Conservation (phyloP, 2,888 invertebrate genomes). For the Sesia bembeciformis region DNA sequence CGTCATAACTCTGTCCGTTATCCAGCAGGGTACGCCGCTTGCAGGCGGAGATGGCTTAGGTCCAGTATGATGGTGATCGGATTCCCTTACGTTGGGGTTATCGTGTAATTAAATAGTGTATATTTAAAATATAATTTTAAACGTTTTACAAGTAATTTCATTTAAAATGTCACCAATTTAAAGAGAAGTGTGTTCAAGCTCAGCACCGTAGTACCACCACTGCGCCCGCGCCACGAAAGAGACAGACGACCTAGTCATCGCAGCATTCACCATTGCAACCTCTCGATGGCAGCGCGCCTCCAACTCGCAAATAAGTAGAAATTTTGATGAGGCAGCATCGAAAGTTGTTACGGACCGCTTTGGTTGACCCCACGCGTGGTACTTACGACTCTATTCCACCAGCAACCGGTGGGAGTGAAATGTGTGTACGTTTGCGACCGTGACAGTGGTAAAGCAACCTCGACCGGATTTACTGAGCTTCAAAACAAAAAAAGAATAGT, state of each 20-base stretch:
- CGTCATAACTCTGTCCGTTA: no score
- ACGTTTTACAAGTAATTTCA: no score
- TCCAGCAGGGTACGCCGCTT: no score
- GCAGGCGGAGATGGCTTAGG: no score
- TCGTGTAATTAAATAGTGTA: no score
- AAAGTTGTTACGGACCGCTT: slow-evolving; percentile 9
- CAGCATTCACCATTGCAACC: slow-evolving; percentile 40
- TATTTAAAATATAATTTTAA: no score
- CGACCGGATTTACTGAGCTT: slow-evolving; percentile 8
- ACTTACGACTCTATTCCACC: slow-evolving; percentile 17
- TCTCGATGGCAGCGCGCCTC: slow-evolving; percentile 25
- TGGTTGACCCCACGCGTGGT: slow-evolving; percentile 8
- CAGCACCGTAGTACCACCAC: slow-evolving; percentile 17
- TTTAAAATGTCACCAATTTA: no score
- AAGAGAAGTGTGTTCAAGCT: background rate
- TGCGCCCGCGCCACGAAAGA: slow-evolving; percentile 28
- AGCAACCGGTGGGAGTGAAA: slow-evolving; percentile 17
- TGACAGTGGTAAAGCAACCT: slow-evolving; percentile 29
- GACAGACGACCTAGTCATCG: slow-evolving; percentile 17
- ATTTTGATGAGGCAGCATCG: slow-evolving; percentile 17
- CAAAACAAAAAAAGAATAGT: no score
- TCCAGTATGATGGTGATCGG: no score
- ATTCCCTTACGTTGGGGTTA: no score
- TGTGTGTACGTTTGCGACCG: slow-evolving; percentile 15
- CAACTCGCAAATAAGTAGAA: slow-evolving; percentile 8